Base-by-base conservation (phyloP, 2,113 vertebrate species). In the Chaetura pelagica region DNA sequence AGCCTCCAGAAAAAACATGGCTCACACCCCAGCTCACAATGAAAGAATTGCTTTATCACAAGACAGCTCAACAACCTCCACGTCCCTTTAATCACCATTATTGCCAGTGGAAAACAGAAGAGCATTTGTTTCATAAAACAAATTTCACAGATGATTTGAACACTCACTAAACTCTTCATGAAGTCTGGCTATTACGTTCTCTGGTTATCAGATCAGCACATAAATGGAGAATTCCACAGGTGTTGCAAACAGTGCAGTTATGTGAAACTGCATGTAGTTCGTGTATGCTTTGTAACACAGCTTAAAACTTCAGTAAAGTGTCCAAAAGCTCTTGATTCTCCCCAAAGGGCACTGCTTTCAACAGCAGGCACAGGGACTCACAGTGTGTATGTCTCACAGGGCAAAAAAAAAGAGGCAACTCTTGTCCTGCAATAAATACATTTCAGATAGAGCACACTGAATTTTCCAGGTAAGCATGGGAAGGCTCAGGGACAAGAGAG, bases 211-310 rank as follows among this genome's bases (percentile, higher is more conserved):
- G 64, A 42, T 34, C 54, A 20, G 38, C 2, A n/a, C 3, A 20
- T 27, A 63, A 76, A 84, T 1, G 7, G 42, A 42, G n/a, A 51
- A 67, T 27, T 29, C 66, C 83, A 55, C 30, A 10, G 0, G 0
- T 3, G 12, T 2, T 40, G 44, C 49, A 44, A 42, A 5, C 11
- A 29, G 8, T 0, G 2, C 0, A 18, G 67, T 3, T 15, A 4
- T 4, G 21, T 9, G 34, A 59, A 46, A 32, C 2, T 6, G 26
- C 7, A 4, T 4, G 3, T 1, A 19, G n/a, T 0, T 23, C 9
- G 2, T 3, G 6, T 13, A 5, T 0, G 8, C 67, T 15, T 38
- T 15, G 8, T 15, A 29, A 4, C 22, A 4, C 1, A 18, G 35
- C 4, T 18, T 17, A 9, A 34, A 68, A 5, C 15, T 6, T 10